These are phyloP conservation scores for Gnathochromis pfefferi DNA, from an alignment of 2,113 vertebrate species.

Conservation along the genomic window DNA sequence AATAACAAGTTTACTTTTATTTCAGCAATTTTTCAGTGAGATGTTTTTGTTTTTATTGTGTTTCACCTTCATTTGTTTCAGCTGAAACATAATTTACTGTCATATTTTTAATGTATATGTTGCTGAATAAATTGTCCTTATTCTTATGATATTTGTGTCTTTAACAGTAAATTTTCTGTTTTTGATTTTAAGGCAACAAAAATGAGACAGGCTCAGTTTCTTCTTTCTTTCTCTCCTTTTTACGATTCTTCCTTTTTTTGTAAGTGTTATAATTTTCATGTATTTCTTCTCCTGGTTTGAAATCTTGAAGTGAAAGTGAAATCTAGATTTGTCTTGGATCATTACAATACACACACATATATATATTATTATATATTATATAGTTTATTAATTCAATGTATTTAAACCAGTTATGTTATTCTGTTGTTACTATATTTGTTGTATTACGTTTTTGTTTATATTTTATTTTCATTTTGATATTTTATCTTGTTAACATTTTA, in stretches of 20 bases:
- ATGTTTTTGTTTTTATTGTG: neutral
- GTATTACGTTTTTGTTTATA: neutral
- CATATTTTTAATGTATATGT: neutral
- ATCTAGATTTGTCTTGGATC: neutral
- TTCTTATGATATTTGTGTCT: neutral
- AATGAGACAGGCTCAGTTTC: neutral
- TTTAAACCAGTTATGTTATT: neutral
- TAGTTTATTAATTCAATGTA: neutral
- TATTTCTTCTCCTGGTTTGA: neutral
- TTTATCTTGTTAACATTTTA: neutral
- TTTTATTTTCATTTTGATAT: neutral
- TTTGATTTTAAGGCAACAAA: neutral
- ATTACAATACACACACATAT: neutral
- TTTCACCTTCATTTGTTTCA: neutral
- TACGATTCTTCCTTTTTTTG: neutral
- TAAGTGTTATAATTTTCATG: neutral
- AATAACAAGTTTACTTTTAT: neutral
- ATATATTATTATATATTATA: neutral
- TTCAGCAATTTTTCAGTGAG: neutral
- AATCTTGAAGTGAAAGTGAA: neutral
- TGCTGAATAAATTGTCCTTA: neutral
- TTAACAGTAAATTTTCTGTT: neutral
- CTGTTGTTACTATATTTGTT: neutral
- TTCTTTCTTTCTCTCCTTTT: neutral
- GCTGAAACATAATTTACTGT: neutral